Evolutionary conservation across 2,797 vertebrate genomes (phyloP), one percentile per base, ranked within the genome.

Genomic region (Taeniopygia guttata): DNA sequence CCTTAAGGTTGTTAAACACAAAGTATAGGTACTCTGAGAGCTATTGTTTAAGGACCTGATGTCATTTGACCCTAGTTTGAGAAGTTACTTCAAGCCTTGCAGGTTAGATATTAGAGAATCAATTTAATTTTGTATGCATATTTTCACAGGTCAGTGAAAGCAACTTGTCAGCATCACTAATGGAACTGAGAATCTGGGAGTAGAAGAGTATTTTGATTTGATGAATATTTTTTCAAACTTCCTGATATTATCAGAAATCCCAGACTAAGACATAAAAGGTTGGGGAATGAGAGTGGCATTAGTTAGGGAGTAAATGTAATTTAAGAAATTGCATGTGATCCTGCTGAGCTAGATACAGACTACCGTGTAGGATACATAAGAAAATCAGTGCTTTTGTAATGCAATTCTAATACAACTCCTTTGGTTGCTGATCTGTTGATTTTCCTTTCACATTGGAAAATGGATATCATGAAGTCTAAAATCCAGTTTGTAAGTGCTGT

Each of bases 141-240:
- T 93, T 93, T 94, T 88, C 58, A 74, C 62, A 59, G 81, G 85
- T 94, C 73, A 30, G 76, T 86, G 55, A 66, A 73, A 84, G 85
- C 76, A 78, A 62, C 62, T 51, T 92, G 46, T 77, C 62, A 69
- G 55, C 43, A 75, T 3, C 10, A 4, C 13, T 80, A 75, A 62
- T 2, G 12, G 56, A 87, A 70, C 25, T 75, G 59, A 84, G 32
- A 79, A 76, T 84, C 54, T 43, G 59, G 25, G 4, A 6, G 32
- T 77, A 87, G 59, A 76, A 82, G 87, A 88, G 13, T 46, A 15
- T 45, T 81, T 86, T 66, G 5, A 52, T 78, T 59, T 72, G 30
- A 36, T 70, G 14, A 80, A 23, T 75, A 20, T 63, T 92, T 90
- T 90, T 64, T 75, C 13, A 63, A 70, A 63, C 8, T 15, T 87